Percentiles rank a stretch among this genome's conserved stretches.
Conservation (phyloP, 2,888 invertebrate species). For the Ornithoptera alexandrae region DNA sequence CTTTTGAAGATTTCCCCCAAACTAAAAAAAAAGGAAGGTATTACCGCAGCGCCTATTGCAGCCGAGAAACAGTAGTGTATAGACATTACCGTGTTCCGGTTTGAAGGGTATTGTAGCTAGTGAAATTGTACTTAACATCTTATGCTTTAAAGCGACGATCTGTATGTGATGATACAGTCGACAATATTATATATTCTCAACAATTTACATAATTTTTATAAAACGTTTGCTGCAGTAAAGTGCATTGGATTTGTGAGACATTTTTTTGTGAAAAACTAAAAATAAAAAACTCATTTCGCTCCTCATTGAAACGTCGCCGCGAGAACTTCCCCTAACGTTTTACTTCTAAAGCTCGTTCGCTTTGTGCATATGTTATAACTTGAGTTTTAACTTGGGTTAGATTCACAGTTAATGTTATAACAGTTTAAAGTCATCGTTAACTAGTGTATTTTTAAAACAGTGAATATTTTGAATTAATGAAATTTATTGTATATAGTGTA, state of each 20-base stretch:
- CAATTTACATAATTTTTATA: no score
- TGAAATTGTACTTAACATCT: no score
- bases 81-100: no score
- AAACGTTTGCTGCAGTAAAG: background rate
- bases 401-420: background rate
- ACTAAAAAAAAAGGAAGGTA: no score
- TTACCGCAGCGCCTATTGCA: no score
- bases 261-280: background rate
- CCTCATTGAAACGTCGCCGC: constrained; percentile 6
- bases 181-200: no score
- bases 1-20: no score
- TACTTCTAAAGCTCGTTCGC: background rate
- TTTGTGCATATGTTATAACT: background rate
- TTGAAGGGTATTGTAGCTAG: no score
- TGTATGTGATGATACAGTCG: no score
- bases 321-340: background rate
- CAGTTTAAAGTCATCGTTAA: background rate
- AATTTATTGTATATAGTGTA: no score
- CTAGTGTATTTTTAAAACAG: background rate
- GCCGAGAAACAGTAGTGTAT: no score
- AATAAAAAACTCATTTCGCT: constrained; percentile 10
- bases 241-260: background rate
- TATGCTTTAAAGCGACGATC: no score
- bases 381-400: background rate
- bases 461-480: background rate